Conservation (phyloP, 2,797 vertebrate species). For the Centropyge bicolor region DNA sequence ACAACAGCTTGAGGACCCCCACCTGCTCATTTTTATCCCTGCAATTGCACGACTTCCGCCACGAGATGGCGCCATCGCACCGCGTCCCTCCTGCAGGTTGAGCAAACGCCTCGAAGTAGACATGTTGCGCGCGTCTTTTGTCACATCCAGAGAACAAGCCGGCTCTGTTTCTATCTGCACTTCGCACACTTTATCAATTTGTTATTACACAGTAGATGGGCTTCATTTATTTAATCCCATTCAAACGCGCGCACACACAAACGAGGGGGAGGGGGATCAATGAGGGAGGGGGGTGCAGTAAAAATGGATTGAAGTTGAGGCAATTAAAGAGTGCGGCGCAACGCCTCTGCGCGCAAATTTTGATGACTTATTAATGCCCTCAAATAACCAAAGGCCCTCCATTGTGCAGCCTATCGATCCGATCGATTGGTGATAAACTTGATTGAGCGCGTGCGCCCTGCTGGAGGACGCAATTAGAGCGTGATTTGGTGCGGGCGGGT, state of each 20-base stretch:
- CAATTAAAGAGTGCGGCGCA: constrained; percentile 68
- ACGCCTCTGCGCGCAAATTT: constrained; percentile 56
- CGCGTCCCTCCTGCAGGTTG: neutral
- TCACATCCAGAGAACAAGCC: constrained; percentile 51
- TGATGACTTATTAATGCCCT: constrained; percentile 74
- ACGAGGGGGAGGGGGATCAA: constrained; percentile 53
- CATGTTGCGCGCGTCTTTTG: constrained; percentile 63
- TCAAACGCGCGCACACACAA: constrained; percentile 43
- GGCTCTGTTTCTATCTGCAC: constrained; percentile 56
- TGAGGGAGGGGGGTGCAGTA: constrained; percentile 48
- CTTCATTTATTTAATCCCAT: constrained; percentile 75
- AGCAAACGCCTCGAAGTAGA: constrained; percentile 42
- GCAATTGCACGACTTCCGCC: neutral
- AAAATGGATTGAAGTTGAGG: constrained; percentile 66
- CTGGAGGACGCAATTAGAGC: constrained; percentile 58
- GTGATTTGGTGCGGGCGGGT: constrained; percentile 59
- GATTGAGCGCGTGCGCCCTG: constrained; percentile 54
- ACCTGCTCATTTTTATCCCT: fast-evolving
- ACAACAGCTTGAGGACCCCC: neutral
- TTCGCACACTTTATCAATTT: constrained; percentile 73
- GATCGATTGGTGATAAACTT: constrained; percentile 73
- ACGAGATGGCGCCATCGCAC: constrained; percentile 65
- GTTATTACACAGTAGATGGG: constrained; percentile 79
- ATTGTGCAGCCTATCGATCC: constrained; percentile 55
- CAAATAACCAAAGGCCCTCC: constrained; percentile 41